A percentile compares a stretch with the other conserved stretches of the same genome.
These are phyloP conservation scores for Machimus rusticus DNA, from an alignment of 2,888 invertebrate genomes.

Conservation along the genomic window DNA sequence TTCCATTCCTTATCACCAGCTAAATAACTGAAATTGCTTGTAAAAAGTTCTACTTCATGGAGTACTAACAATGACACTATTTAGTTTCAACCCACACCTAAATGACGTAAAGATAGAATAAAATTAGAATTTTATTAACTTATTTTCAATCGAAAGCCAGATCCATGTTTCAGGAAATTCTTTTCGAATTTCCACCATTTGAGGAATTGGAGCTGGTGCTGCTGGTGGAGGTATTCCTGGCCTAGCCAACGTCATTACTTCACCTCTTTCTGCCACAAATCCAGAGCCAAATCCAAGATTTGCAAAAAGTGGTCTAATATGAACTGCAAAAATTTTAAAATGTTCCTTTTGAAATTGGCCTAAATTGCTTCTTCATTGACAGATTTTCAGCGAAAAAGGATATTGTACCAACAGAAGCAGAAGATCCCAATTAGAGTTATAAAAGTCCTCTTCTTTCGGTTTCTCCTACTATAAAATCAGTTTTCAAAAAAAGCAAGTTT, in stretches of 20 bases:
- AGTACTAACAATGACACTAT: neutral
- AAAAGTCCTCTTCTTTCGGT: too few relatives aligned
- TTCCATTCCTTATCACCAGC: neutral
- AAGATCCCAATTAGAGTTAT: neutral
- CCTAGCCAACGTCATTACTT: neutral
- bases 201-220: neutral
- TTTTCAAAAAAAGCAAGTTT: too few relatives aligned
- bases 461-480: too few relatives aligned
- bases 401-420: neutral
- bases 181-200: constrained; percentile 35
- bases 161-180: constrained; percentile 41
- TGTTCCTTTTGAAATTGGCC: neutral
- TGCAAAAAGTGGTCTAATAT: neutral
- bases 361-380: neutral
- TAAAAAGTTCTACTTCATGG: neutral
- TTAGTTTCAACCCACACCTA: neutral
- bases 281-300: neutral
- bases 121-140: neutral
- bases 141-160: neutral
- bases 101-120: neutral
- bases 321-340: neutral
- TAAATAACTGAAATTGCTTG: neutral
- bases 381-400: neutral
- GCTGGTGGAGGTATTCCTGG: neutral
- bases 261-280: neutral